Base-by-base conservation (phyloP, 2,113 vertebrate species). In the Tetrao urogallus region DNA sequence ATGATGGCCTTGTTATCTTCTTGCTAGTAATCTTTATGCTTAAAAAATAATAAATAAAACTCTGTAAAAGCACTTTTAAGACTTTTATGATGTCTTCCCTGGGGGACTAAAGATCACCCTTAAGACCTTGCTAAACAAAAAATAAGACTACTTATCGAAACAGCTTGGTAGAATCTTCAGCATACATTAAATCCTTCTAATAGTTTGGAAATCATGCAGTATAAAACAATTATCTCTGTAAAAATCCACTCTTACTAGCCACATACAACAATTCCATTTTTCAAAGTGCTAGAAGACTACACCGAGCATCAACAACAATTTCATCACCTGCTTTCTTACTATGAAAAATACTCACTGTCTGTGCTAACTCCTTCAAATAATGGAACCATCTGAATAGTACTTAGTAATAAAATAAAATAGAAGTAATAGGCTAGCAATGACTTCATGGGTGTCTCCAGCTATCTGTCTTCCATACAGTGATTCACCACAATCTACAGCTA, bases 121-220 rank as follows among this genome's bases (percentile, higher is more conserved):
- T 86, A 96, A 96, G 94, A 96, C 87, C 89, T 91, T 95, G 95
- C 92, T 95, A 96, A 96, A 96, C 86, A 97, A 97, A 97, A 95
- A 96, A 82, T 89, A 88, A 91, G 72, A 85, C 79, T 84, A 60
- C 75, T 95, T 72, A 93, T 90, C 86, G 89, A 96, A 95, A 91
- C 82, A 95, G 66, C 91, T 92, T 85, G 80, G 50, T 86, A 81
- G 87, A 88, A 54, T 91, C 90, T 93, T 92, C 92, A 93, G 82
- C 66, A 86, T 84, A 92, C 34, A 69, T 79, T 89, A 91, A 95
- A 94, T 88, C 83, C 92, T 88, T 88, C 66, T 92, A 94, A 93
- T 92, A 94, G 82, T 92, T 90, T 92, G 80, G 74, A 96, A 95
- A 86, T 78, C 70, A 70, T 38, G 70, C 11, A 16, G 66, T 78